These are phyloP conservation scores for Argynnis bischoffii DNA, from an alignment of 2,888 invertebrate species.

Conservation along the genomic window DNA sequence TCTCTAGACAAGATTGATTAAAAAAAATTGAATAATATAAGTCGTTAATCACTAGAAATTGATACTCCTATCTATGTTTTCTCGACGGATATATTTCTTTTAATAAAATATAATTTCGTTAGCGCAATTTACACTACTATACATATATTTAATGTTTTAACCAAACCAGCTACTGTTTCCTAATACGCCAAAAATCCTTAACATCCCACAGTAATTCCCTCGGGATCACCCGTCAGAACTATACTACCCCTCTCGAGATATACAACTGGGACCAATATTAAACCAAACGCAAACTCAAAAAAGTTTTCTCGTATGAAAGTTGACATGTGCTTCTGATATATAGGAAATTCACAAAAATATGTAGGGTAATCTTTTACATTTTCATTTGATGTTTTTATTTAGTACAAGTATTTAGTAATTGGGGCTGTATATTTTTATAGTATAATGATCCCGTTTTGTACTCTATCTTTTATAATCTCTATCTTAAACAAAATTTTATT, in stretches of 20 bases:
- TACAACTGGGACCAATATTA: conserved; percentile 7
- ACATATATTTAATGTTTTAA: conserved; percentile 9
- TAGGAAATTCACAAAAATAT: not conserved
- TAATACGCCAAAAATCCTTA: conserved; percentile 9
- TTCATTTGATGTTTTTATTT: too few species aligned
- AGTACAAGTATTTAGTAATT: too few species aligned
- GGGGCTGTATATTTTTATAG: too few species aligned
- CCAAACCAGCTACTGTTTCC: not conserved
- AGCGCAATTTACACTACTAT: not conserved
- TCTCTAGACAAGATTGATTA: too few species aligned
- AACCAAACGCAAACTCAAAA: conserved; percentile 5
- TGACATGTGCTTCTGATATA: conserved; percentile 11
- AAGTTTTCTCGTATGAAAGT: conserved; percentile 11
- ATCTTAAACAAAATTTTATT: too few species aligned
- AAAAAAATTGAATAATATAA: too few species aligned
- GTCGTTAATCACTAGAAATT: too few species aligned
- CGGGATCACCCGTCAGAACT: conserved; percentile 7
- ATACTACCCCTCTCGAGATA: conserved; percentile 7
- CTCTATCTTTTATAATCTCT: too few species aligned
- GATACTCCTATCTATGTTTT: too few species aligned
- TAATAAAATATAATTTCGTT: too few species aligned
- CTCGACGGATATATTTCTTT: too few species aligned
- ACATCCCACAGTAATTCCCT: conserved; percentile 6
- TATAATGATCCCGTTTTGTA: too few species aligned
- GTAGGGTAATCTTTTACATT: not conserved